Conservation (phyloP, 2,888 invertebrate genomes). For the Ctena decussata region DNA sequence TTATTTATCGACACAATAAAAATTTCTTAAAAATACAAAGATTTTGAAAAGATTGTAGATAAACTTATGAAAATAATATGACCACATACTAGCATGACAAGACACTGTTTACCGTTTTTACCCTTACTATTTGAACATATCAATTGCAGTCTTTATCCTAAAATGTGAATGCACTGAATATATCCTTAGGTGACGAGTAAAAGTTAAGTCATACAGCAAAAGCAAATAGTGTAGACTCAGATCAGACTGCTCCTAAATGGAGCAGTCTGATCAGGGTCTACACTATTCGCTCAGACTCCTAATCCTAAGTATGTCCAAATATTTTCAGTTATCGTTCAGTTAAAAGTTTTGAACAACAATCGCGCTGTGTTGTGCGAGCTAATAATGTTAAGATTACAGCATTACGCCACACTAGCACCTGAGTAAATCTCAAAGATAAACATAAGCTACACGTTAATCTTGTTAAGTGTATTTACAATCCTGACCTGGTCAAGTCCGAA, state of each 20-base stretch:
- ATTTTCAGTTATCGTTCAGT: too few species aligned
- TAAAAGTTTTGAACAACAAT: background rate
- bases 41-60: background rate
- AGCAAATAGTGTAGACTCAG: too few species aligned
- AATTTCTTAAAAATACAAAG: background rate
- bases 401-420: background rate
- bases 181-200: too few species aligned
- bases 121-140: too few species aligned
- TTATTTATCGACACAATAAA: background rate
- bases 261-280: too few species aligned
- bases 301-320: too few species aligned
- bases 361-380: background rate
- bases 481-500: background rate
- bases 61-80: background rate
- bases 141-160: too few species aligned
- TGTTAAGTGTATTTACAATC: background rate
- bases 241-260: too few species aligned
- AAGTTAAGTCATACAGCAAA: too few species aligned
- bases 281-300: too few species aligned
- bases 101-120: background rate
- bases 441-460: background rate
- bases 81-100: background rate
- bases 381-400: background rate
- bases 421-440: background rate
- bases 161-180: too few species aligned